A percentile compares a stretch with the other conserved stretches of the same genome.
Evolutionary conservation across 2,113 vertebrate genomes (phyloP).

Genomic region (Oryzias woworae): DNA sequence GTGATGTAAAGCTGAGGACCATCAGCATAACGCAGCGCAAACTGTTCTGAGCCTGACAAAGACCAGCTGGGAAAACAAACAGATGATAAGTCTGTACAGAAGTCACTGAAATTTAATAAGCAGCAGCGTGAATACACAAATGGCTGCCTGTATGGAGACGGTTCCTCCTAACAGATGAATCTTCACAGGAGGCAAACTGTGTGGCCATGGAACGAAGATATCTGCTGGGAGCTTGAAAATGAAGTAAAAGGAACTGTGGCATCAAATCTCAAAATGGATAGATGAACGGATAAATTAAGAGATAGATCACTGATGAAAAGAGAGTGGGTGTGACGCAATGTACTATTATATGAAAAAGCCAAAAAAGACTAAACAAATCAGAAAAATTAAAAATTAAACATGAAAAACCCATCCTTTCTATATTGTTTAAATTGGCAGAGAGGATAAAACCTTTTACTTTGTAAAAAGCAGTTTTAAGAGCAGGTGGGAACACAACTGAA

Average conservation of each 20-base stretch:
- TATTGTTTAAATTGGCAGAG: no score
- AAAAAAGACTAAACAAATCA: background rate
- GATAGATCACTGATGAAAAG: background rate
- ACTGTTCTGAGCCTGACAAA: conserved; percentile 91
- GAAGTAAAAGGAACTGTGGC: conserved; percentile 19
- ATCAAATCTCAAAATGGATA: conserved; percentile 41
- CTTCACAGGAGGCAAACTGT: conserved; percentile 28
- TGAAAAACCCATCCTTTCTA: no score
- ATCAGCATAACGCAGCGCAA: conserved; percentile 93
- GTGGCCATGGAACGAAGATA: conserved; percentile 40
- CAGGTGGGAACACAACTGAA: no score
- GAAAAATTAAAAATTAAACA: no score
- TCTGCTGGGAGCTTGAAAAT: conserved; percentile 48
- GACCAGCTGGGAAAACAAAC: conserved; percentile 84
- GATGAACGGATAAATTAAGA: background rate
- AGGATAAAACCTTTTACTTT: no score
- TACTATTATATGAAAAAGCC: conserved; percentile 6
- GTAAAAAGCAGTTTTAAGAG: no score
- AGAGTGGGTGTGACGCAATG: conserved; percentile 10
- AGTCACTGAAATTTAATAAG: conserved; percentile 13
- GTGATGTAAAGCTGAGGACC: conserved; percentile 97
- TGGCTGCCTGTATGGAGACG: conserved; percentile 34
- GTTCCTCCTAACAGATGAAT: conserved; percentile 39
- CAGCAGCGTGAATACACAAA: conserved; percentile 23
- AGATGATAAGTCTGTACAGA: conserved; percentile 6